Conservation (phyloP, 2,888 invertebrate genomes). For the Hirtodrosophila cameraria region DNA sequence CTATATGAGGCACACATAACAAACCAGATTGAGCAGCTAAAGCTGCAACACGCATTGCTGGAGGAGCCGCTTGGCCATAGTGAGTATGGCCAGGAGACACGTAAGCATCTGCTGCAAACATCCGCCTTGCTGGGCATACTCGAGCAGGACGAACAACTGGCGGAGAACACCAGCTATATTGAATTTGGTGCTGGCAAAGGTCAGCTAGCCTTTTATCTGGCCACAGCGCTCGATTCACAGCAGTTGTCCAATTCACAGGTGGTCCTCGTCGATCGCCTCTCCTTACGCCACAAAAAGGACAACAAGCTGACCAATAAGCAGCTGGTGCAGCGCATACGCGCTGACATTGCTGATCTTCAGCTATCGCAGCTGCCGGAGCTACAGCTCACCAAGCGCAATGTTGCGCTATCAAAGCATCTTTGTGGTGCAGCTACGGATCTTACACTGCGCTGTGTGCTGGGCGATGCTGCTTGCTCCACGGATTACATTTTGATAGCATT, state of each 20-base stretch:
- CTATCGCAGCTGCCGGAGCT: constrained; percentile 85
- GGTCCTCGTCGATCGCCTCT: constrained; percentile 91
- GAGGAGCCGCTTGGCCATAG: constrained; percentile 85
- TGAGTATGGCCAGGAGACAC: constrained; percentile 87
- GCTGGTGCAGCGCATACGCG: constrained; percentile 88
- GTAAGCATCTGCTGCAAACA: constrained; percentile 91
- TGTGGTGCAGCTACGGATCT: constrained; percentile 95
- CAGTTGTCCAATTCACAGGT: constrained; percentile 85
- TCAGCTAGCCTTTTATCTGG: constrained; percentile 91
- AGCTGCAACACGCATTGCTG: constrained; percentile 84
- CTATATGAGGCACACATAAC: constrained; percentile 82
- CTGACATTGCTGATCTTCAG: constrained; percentile 92
- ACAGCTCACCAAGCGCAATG: constrained; percentile 85
- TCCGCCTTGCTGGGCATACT: constrained; percentile 90
- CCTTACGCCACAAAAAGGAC: constrained; percentile 92
- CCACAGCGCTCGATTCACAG: constrained; percentile 85
- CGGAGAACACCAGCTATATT: constrained; percentile 88
- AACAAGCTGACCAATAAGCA: constrained; percentile 86
- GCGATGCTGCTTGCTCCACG: constrained; percentile 61
- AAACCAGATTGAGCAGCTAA: constrained; percentile 83
- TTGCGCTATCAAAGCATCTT: constrained; percentile 94
- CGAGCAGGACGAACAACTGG: constrained; percentile 86
- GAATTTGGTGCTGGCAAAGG: constrained; percentile 97
- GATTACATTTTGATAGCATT: constrained; percentile 91
- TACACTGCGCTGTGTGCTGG: constrained; percentile 88